Base-by-base conservation (phyloP, 2,113 vertebrate species). In the Pterocles burchelli region DNA sequence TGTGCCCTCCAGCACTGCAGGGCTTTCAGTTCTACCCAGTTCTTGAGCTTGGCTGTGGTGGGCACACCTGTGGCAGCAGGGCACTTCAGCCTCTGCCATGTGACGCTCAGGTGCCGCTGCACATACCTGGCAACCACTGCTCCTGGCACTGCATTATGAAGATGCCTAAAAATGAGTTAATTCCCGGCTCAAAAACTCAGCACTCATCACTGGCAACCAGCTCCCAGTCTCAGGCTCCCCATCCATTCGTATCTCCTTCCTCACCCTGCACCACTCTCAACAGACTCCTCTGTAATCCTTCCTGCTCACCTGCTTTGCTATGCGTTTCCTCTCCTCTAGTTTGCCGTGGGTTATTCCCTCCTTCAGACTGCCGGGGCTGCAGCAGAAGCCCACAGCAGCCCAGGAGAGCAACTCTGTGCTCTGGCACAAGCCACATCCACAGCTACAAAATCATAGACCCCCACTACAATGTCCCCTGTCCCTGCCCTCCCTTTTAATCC, bases 1-100 rank as follows among this genome's bases (percentile, higher is more conserved):
- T 0, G 5, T 52, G 41, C 13, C 36, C 43, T 62, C 46, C 57
- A 38, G 52, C 52, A 75, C 15, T 0, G 1, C 29, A 28, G 17
- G 51, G 48, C 52, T 88, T 94, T 58, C 45, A 54, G 28, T 84
- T 22, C 48, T 88, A 73, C 38, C 24, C 36, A 49, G 15, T 34
- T 67, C 48, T 59, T 45, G 36, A 66, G 57, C 20, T 28, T 33
- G 70, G 65, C 65, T 57, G 26, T 45, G 54, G 19, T 45, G 38
- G 61, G 81, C 76, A 78, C 38, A 70, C n/a, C 66, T 14, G 13
- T 22, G 24, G 51, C 18, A 12, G 61, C 71, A 45, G 11, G 0
- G 0, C 46, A 20, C 16, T n/a, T 48, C 58, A 80, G n/a, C 62
- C 46, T 34, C 62, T 90, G 67, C 49, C 73, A 26, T 1, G 2